Conservation (phyloP, 2,113 vertebrate species). For the Emydocephalus ijimae region DNA sequence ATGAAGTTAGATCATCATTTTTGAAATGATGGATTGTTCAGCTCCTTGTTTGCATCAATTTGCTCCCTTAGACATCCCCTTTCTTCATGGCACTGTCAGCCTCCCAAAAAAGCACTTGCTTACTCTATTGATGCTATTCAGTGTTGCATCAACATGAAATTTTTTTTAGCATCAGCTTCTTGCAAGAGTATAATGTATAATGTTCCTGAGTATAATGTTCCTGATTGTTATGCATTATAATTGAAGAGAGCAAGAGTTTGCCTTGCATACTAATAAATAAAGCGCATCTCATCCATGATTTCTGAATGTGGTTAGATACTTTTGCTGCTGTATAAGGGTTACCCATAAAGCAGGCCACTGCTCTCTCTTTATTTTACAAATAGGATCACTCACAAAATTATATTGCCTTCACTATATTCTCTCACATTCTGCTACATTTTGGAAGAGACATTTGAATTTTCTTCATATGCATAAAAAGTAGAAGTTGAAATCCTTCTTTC, state of each 20-base stretch:
- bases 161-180: background rate
- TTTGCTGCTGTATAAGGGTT: background rate
- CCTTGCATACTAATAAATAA: background rate
- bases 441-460: background rate
- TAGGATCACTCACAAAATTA: accelerated
- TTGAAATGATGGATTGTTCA: background rate
- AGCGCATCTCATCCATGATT: background rate
- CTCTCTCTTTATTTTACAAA: background rate
- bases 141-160: background rate
- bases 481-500: background rate
- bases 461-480: background rate
- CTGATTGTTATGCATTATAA: background rate
- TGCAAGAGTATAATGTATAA: background rate
- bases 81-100: accelerated
- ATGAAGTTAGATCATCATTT: background rate
- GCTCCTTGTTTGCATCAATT: background rate
- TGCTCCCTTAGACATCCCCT: background rate
- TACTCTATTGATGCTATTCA: background rate
- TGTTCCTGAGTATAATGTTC: background rate
- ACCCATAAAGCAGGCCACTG: background rate
- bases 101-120: background rate
- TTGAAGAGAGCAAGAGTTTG: background rate
- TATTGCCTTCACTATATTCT: too few relatives aligned
- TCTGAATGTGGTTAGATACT: background rate
- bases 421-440: background rate